phyloP scores from a whole-genome alignment of 2,113 vertebrate genomes.

The Rhineura floridana region DNA sequence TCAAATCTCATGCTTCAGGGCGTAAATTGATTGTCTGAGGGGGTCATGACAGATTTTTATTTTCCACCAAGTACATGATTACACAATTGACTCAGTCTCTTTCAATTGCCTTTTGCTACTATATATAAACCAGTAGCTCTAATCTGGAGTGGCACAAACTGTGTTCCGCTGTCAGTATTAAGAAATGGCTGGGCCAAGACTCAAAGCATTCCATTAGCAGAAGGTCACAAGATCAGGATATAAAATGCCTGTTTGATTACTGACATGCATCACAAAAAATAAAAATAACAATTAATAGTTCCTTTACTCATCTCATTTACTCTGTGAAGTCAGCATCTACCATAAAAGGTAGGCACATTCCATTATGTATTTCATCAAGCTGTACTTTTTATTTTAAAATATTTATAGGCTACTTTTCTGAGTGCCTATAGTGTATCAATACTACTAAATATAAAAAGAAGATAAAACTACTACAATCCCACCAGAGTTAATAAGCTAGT shows the following conservation, averaged over 20 bases:
- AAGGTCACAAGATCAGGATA: neutral
- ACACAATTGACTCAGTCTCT: slow-evolving; percentile 53
- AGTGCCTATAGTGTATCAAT: too few relatives aligned
- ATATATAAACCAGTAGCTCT: slow-evolving; percentile 47
- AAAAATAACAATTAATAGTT: neutral
- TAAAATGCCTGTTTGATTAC: neutral
- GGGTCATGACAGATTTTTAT: slow-evolving; percentile 50
- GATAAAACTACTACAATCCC: too few relatives aligned
- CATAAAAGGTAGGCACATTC: neutral
- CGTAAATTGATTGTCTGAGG: slow-evolving; percentile 64
- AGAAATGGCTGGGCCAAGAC: neutral
- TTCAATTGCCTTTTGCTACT: slow-evolving; percentile 31
- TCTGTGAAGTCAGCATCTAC: neutral
- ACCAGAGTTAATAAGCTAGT: too few relatives aligned
- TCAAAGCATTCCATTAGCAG: slow-evolving; percentile 14
- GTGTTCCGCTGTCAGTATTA: neutral
- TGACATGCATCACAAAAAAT: neutral
- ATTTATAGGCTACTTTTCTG: too few relatives aligned
- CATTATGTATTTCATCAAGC: too few relatives aligned
- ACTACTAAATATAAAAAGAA: too few relatives aligned
- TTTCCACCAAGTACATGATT: slow-evolving; percentile 49
- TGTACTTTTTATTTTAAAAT: too few relatives aligned
- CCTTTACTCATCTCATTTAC: neutral
- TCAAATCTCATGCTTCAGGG: slow-evolving; percentile 65
- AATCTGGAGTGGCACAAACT: slow-evolving; percentile 31